Conservation (phyloP, 2,113 vertebrate genomes). For the Agelaius phoeniceus region DNA sequence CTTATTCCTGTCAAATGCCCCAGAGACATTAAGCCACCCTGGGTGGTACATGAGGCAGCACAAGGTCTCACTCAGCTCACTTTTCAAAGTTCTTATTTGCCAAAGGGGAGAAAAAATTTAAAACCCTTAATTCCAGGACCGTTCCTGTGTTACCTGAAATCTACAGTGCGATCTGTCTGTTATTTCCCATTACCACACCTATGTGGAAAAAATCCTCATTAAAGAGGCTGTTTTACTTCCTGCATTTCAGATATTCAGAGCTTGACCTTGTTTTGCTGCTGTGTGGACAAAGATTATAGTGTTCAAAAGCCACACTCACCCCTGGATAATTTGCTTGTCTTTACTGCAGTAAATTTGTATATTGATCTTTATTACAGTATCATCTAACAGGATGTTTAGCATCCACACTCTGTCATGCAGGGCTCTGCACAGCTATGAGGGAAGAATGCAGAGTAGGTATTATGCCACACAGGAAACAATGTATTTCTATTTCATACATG, state of each 20-base stretch:
- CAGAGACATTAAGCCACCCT: background rate
- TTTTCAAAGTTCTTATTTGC: background rate
- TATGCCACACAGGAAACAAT: background rate
- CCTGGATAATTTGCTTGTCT: background rate
- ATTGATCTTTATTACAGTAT: background rate
- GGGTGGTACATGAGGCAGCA: fast-evolving
- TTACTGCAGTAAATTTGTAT: background rate
- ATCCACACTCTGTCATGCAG: background rate
- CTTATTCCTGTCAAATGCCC: background rate
- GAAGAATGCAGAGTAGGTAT: background rate
- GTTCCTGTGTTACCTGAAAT: background rate
- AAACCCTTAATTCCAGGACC: background rate
- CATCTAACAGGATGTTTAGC: background rate
- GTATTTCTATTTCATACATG: background rate
- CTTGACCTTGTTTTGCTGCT: background rate
- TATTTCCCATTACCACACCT: background rate
- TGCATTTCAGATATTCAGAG: background rate
- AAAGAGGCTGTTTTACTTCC: background rate
- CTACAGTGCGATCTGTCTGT: background rate
- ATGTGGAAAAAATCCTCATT: background rate
- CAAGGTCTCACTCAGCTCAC: background rate
- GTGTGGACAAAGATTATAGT: background rate
- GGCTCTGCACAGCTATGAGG: background rate
- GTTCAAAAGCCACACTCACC: background rate
- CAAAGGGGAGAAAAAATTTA: background rate